Evolutionary conservation across 2,113 vertebrate species (phyloP).

Genomic region (Nanorana parkeri): DNA sequence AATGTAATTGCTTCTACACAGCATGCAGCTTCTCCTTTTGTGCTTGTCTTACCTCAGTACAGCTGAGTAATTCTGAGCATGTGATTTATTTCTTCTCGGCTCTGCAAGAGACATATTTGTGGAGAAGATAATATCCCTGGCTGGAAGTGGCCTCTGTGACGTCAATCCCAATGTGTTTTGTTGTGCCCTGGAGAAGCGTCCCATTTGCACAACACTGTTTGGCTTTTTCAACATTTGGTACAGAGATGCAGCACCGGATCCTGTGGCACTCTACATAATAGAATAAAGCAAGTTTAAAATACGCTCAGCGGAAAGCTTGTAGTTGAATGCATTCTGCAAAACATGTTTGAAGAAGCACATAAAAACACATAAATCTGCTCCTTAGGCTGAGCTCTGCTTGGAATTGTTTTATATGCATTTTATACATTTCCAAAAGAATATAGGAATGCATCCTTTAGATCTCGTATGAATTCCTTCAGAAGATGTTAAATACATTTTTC

Average conservation of each 20-base stretch:
- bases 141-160: slow-evolving; percentile 64
- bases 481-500: too few species aligned
- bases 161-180: slow-evolving; percentile 61
- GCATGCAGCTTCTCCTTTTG: slow-evolving; percentile 25
- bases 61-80: slow-evolving; percentile 28
- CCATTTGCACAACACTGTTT: slow-evolving; percentile 64
- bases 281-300: too few species aligned
- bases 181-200: slow-evolving; percentile 60
- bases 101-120: slow-evolving; percentile 60
- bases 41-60: slow-evolving; percentile 20
- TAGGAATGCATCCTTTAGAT: too few species aligned
- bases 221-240: slow-evolving; percentile 40
- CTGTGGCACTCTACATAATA: background rate
- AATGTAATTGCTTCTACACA: slow-evolving; percentile 42
- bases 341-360: too few species aligned
- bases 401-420: too few species aligned
- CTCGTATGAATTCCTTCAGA: too few species aligned
- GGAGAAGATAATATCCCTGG: slow-evolving; percentile 59
- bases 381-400: too few species aligned
- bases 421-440: too few species aligned
- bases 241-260: background rate
- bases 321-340: too few species aligned
- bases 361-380: too few species aligned
- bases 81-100: slow-evolving; percentile 39
- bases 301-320: too few species aligned